Evolutionary conservation across 2,888 invertebrate genomes (phyloP), one percentile per base, ranked within the genome.

Genomic region (Phragmatobia fuliginosa): DNA sequence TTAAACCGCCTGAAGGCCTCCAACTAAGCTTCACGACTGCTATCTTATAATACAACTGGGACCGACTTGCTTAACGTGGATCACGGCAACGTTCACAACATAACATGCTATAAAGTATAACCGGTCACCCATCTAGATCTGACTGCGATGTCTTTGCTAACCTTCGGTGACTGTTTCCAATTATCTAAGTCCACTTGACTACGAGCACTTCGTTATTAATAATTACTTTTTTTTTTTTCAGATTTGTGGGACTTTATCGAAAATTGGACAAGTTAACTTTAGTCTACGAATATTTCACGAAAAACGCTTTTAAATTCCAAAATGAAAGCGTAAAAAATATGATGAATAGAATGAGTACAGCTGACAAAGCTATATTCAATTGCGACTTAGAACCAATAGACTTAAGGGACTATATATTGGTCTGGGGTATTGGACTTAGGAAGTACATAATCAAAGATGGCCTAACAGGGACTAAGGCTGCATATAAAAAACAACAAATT

Each of bases 351-450:
- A 58, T 81, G 56, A 78, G 76, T 25, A 59, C 76, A 6, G 68
- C 73, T 0, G 83, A 83, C 61, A 75, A 70, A 62, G 25, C 32
- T 0, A 76, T 83, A 0, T 83, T 77, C 49, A 79, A 82, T 59
- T 81, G 80, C 25, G 73, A 83, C 60, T 4, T 81, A 0, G 49
- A 49, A 0, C 14, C 16, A 11, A 45, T 83, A 0, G 62, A 81
- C 38, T 72, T 73, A 68, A 14, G 28, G 2, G 33, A 66, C 10
- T 56, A 49, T n/a, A 7, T 70, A 4, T 11, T 32, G 10, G 18
- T 59, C 2, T 69, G 65, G 61, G 41, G 59, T 14, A 32, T 65
- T 10, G 69, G 69, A 16, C 32, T 69, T 10, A 59, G 69, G 25
- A 69, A 61, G n/a, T 69, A 61, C 21, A 68, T 68, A 2, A 8